Base-by-base conservation (phyloP, 2,113 vertebrate species). In the Atlantisia rogersi region DNA sequence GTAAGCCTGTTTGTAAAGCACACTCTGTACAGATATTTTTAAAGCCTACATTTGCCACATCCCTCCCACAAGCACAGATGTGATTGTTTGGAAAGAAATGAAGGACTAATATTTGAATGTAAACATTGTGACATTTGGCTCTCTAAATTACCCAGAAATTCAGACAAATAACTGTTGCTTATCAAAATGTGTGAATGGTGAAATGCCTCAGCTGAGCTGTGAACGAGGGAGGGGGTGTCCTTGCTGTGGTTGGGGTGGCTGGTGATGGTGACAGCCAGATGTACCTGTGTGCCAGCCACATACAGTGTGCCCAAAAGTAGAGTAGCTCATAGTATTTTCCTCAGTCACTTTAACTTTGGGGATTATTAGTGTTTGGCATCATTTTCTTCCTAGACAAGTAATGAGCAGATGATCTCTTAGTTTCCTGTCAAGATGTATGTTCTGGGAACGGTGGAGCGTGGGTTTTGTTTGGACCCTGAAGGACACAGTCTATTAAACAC, bases 121-220 rank as follows among this genome's bases (percentile, higher is more conserved):
- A 89, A 96, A 95, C 25, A 22, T 63, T 78, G n/a, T 80, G 91
- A 86, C 55, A 42, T 53, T 88, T 69, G 39, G 29, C 24, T 56
- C 44, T 91, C 73, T 6, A 35, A 74, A 24, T 74, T 86, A 21
- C 40, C 26, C 75, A 86, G 63, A 28, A 21, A 48, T 58, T 88
- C 9, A 10, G 62, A 50, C 31, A 46, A 67, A 50, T 67, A 77
- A n/a, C 37, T 39, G 46, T 39, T 40, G 42, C 11, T 79, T 73
- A 60, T 50, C 39, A 71, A 75, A 68, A 56, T 9, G 32, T 62
- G 42, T 63, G n/a, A 87, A 35, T 79, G 59, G 59, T n/a, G 60
- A 77, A 82, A 48, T 44, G 4, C 0, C 31, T 67, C 2, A 1
- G 29, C 7, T 7, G 6, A 58, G 40, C 2, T 0, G 1, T 24